Evolutionary conservation across 2,797 vertebrate genomes (phyloP).

Genomic region (Lemur catta): DNA sequence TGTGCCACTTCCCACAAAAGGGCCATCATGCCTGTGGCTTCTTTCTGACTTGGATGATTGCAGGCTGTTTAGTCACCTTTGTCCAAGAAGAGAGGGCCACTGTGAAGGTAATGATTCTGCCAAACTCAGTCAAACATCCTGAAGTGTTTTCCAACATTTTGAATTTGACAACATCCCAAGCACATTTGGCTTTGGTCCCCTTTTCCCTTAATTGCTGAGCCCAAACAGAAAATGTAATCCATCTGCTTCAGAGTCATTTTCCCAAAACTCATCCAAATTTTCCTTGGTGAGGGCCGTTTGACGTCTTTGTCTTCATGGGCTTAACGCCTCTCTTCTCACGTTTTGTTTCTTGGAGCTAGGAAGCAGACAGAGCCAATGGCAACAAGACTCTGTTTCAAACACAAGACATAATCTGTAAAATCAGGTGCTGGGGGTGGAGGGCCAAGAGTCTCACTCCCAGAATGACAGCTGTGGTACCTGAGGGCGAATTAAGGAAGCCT

Average conservation of each 20-base stretch:
- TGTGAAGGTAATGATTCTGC: constrained; percentile 37
- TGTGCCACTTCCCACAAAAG: not conserved
- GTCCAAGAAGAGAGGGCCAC: not conserved
- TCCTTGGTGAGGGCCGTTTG: constrained; percentile 42
- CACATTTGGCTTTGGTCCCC: constrained; percentile 24
- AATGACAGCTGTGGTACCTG: not conserved
- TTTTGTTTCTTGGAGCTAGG: constrained; percentile 60
- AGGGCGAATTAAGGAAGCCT: not conserved
- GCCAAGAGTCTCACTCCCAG: not conserved
- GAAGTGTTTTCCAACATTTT: constrained; percentile 53
- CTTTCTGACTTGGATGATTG: not conserved
- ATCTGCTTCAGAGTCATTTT: constrained; percentile 62
- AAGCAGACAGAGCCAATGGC: constrained; percentile 27
- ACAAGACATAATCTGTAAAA: not conserved
- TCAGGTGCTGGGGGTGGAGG: not conserved
- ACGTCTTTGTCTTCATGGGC: constrained; percentile 38
- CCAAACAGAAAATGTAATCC: constrained; percentile 68
- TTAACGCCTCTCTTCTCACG: constrained; percentile 53
- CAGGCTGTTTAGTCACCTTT: not conserved
- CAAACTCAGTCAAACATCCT: constrained; percentile 42
- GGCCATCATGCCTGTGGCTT: not conserved
- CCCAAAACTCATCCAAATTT: constrained; percentile 56
- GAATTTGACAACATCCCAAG: constrained; percentile 63
- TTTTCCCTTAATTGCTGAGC: constrained; percentile 41
- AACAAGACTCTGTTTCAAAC: constrained; percentile 41